These are phyloP conservation scores for Gnathonemus longibarbis DNA, from an alignment of 2,113 vertebrate genomes.

Conservation along the genomic window DNA sequence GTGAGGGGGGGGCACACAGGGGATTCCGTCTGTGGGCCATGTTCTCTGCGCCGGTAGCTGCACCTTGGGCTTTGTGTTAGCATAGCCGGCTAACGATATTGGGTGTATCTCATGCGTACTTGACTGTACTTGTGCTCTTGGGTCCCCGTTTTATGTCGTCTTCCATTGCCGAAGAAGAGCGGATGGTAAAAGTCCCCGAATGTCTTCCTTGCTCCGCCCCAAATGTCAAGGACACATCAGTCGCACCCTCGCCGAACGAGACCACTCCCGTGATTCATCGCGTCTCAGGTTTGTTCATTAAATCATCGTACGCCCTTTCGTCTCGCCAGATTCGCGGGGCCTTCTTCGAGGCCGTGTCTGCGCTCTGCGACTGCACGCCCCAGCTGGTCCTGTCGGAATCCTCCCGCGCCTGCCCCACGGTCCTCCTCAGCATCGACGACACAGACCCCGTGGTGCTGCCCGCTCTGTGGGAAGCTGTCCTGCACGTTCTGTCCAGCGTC, in stretches of 20 bases:
- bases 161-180: neutral
- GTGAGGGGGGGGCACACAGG: constrained; percentile 47
- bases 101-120: neutral
- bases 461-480: constrained; percentile 85
- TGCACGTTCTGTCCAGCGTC: constrained; percentile 69
- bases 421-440: constrained; percentile 86
- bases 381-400: constrained; percentile 71
- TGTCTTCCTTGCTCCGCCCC: neutral
- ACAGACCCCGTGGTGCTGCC: constrained; percentile 84
- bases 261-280: neutral
- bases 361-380: constrained; percentile 74
- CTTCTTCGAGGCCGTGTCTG: constrained; percentile 80
- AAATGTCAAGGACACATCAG: neutral
- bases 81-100: neutral
- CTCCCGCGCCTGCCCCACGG: constrained; percentile 68
- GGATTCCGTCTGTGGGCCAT: neutral
- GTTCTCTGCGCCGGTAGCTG: neutral
- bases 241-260: neutral
- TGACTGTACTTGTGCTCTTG: neutral
- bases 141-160: neutral
- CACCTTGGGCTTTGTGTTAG: neutral
- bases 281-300: neutral
- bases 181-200: neutral
- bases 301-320: neutral
- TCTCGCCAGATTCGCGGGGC: constrained; percentile 76